These are phyloP conservation scores for Percopsis omiscomaycus DNA, from an alignment of 2,797 vertebrate genomes.

Conservation along the genomic window DNA sequence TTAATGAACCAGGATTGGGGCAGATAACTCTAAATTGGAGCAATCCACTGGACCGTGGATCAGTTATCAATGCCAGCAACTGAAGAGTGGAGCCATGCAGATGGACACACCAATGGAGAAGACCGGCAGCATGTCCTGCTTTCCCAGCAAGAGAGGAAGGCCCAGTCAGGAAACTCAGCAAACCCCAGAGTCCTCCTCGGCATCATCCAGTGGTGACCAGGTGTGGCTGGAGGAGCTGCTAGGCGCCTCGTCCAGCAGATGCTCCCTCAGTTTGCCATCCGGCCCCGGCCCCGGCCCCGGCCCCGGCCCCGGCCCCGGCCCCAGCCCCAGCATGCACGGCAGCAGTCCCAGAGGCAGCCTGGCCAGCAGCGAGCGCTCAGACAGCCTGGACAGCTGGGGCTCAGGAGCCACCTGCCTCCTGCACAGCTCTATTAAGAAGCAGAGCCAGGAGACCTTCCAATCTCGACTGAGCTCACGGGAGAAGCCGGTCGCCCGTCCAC, in stretches of 20 bases:
- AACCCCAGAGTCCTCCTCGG: constrained; percentile 8
- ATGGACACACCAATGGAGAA: constrained; percentile 26
- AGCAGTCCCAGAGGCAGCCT: constrained; percentile 48
- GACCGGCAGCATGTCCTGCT: constrained; percentile 20
- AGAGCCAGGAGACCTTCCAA: constrained; percentile 61
- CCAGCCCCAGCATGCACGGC: constrained; percentile 23
- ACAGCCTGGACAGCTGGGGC: constrained; percentile 63
- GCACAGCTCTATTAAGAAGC: constrained; percentile 62
- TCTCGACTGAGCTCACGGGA: constrained; percentile 35
- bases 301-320: constrained; percentile 6
- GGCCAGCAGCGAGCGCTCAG: constrained; percentile 59
- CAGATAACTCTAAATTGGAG: constrained; percentile 66
- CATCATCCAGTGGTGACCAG: constrained; percentile 26
- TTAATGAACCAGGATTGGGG: constrained; percentile 61
- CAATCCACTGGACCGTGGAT: constrained; percentile 47
- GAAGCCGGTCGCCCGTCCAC: constrained; percentile 27
- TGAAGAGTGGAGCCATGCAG: constrained; percentile 37
- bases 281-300: constrained; percentile 24
- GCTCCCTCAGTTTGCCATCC: constrained; percentile 38
- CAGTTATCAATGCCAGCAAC: constrained; percentile 53
- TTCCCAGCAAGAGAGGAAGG: constrained; percentile 20
- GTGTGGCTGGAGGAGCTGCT: constrained; percentile 58
- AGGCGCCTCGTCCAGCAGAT: constrained; percentile 25
- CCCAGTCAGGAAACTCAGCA: constrained; percentile 21
- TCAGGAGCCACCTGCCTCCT: constrained; percentile 59